phyloP scores from a whole-genome alignment of 2,888 invertebrate species.

The Orgyia antiqua region DNA sequence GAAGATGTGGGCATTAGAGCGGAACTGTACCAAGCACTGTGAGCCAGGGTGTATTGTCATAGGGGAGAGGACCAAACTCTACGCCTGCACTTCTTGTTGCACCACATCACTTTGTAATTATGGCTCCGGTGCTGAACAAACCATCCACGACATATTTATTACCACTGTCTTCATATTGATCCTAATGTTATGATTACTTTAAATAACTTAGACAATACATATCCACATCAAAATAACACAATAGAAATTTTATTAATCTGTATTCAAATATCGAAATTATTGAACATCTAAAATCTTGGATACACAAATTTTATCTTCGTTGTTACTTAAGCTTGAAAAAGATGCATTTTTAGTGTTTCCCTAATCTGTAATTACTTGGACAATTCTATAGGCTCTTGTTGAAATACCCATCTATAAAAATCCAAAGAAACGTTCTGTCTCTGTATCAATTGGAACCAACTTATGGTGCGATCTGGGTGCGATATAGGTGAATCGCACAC shows the following conservation, averaged over 20 bases:
- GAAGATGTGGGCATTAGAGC: constrained; percentile 89
- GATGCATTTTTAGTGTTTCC: no score
- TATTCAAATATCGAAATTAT: background rate
- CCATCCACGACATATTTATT: constrained; percentile 11
- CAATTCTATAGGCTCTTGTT: no score
- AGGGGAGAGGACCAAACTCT: constrained; percentile 91
- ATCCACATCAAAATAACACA: constrained; percentile 11
- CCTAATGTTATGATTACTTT: constrained; percentile 19
- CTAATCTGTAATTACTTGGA: no score
- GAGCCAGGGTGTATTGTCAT: constrained; percentile 93
- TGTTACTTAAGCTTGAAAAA: no score
- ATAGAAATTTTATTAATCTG: background rate
- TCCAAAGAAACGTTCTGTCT: no score
- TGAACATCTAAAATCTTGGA: no score
- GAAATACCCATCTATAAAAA: no score
- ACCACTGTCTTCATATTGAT: constrained; percentile 6
- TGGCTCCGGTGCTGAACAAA: constrained; percentile 73
- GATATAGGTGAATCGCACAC: no score
- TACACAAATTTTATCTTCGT: no score
- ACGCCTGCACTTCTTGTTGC: constrained; percentile 92
- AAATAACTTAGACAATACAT: constrained; percentile 9
- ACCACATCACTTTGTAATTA: constrained; percentile 87
- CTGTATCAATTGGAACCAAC: no score
- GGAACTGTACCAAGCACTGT: constrained; percentile 90
- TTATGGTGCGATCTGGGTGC: no score